Base-by-base conservation (phyloP, 2,797 vertebrate genomes). In the Microhierax caerulescens region DNA sequence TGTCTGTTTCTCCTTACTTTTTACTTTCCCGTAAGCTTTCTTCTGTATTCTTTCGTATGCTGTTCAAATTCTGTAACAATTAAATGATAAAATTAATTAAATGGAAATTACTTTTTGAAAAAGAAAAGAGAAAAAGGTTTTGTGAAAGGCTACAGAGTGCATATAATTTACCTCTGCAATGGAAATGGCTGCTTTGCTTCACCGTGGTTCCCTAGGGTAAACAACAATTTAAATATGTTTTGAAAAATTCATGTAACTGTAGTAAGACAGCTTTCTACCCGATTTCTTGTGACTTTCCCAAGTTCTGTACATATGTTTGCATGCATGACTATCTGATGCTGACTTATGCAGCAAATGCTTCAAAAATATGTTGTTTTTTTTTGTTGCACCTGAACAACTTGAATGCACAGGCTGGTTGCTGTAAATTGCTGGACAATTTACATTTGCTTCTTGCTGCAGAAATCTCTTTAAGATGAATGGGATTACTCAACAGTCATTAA, bases 61-160 rank as follows among this genome's bases (percentile, higher is more conserved):
- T 91, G 47, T 70, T 97, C 68, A 83, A 97, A 92, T 93, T 91
- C 60, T 56, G 13, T 86, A 96, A 93, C 85, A 95, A 90, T 82
- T 95, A 96, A 95, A 94, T 97, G 60, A 87, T 92, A 90, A 98
- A 95, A 96, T 89, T 94, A 97, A 97, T 97, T 88, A 97, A 95
- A 96, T 92, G 59, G 79, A 95, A 90, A 93, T 97, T 91, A 88
- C 48, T 60, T 94, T 80, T 92, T 72, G 61, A 85, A 88, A 96
- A 84, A 88, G 50, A 83, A 90, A 73, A 93, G 64, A 72, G 53
- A 15, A 88, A 70, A 83, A 61, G 64, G 19, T 59, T 80, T 81
- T 70, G n/a, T 94, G 63, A 53, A 77, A 79, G 53, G 36, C 88
- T 92, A 56, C 23, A 24, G 34, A 81, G 34, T 75, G 57, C n/a